A percentile compares a stretch with the other conserved stretches of the same genome.
phyloP scores from a whole-genome alignment of 2,113 vertebrate species.

The Dipodomys ordii region DNA sequence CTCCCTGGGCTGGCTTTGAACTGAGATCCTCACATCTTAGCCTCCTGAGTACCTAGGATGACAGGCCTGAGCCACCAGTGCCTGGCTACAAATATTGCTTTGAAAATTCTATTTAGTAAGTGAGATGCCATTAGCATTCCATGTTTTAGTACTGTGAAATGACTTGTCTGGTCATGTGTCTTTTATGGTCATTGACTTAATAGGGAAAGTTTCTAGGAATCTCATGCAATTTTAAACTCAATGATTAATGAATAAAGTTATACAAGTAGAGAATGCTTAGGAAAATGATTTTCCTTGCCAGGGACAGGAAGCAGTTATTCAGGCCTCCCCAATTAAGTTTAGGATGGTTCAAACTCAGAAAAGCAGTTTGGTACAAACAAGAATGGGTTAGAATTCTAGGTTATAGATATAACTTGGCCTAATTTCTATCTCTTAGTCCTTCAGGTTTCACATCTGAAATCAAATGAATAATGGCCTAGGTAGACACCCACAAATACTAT shows the following conservation, averaged over 20 bases:
- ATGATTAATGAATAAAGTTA: background rate
- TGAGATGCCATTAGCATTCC: background rate
- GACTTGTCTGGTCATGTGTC: conserved; percentile 2
- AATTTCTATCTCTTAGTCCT: background rate
- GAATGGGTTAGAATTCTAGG: background rate
- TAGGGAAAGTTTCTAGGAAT: background rate
- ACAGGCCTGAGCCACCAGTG: too few relatives aligned
- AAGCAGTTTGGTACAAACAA: background rate
- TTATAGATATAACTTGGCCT: background rate
- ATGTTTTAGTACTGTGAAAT: background rate
- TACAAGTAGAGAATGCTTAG: conserved; percentile 10
- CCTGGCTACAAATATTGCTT: conserved; percentile 1
- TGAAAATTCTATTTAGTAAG: background rate
- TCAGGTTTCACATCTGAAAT: conserved; percentile 42
- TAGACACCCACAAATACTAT: background rate
- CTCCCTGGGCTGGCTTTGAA: too few relatives aligned
- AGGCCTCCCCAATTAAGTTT: conserved; percentile 35
- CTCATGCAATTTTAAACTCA: conserved; percentile 14
- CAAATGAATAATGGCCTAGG: background rate
- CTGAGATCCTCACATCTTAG: too few relatives aligned
- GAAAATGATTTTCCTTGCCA: background rate
- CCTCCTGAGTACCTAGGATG: too few relatives aligned
- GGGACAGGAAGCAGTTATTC: conserved; percentile 1
- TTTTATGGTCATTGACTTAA: background rate
- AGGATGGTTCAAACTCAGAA: conserved; percentile 20